These are phyloP conservation scores for Sericinus montela DNA, from an alignment of 2,888 invertebrate species.

Conservation along the genomic window DNA sequence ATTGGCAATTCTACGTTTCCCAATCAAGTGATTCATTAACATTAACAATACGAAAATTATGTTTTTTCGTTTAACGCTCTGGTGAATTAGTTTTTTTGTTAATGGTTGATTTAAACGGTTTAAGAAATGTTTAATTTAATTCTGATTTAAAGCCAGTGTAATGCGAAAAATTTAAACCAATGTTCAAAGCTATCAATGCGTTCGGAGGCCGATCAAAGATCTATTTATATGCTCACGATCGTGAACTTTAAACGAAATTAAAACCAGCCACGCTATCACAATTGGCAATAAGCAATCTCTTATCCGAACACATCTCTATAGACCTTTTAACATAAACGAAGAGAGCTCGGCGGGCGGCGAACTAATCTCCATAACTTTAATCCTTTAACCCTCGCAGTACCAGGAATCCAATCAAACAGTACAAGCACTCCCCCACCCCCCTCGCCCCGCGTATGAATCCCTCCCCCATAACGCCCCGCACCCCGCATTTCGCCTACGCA, in stretches of 20 bases:
- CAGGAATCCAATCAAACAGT: conserved; percentile 80
- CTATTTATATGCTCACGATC: conserved; percentile 37
- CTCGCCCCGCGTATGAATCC: conserved; percentile 35
- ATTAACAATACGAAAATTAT: too few species aligned
- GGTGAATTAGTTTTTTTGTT: too few species aligned
- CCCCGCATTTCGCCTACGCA: conserved; percentile 70
- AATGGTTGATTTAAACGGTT: too few species aligned
- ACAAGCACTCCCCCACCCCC: conserved; percentile 66
- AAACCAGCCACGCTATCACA: conserved; percentile 68
- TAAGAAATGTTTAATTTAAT: too few species aligned
- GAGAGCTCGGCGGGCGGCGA: conserved; percentile 71
- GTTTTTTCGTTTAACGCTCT: too few species aligned
- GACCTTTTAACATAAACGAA: conserved; percentile 76
- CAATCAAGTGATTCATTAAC: too few species aligned
- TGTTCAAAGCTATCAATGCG: neutral
- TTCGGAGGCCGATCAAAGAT: conserved; percentile 22
- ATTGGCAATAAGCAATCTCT: conserved; percentile 78
- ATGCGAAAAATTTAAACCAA: too few species aligned
- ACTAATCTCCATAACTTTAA: conserved; percentile 80
- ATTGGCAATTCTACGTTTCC: too few species aligned
- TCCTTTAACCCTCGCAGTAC: conserved; percentile 77
- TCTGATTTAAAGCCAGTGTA: too few species aligned
- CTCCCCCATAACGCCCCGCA: conserved; percentile 37
- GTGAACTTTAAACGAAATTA: conserved; percentile 56
- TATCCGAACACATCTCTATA: conserved; percentile 75